Base-by-base conservation (phyloP, 2,888 invertebrate species). In the Tyria jacobaeae region DNA sequence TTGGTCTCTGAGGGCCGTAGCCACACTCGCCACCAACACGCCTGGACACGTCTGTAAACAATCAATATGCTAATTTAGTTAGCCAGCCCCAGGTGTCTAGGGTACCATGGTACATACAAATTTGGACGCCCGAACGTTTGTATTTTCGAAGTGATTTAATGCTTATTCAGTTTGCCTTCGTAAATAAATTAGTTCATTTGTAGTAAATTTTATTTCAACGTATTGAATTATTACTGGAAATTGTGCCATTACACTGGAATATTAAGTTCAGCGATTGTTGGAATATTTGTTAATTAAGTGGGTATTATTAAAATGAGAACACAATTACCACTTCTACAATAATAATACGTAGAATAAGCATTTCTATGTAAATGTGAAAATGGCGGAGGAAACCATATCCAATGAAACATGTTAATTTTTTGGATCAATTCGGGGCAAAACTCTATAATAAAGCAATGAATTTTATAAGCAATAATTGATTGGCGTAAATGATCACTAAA, bases 31-130 rank as follows among this genome's bases (percentile, higher is more conserved):
- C 59, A 61, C 54, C 51, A 55, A 60, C 66, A 61, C 41, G 60
- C 60, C 60, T 52, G 56, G 50, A 68, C 85, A 83, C 83, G 82
- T 82, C 80, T 80, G 86, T 81, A 88, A 88, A 89, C 89, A 89
- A 89, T 89, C 87, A 89, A 85, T 87, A 89, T 89, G 90, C 81
- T 85, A 89, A 90, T 89, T 80, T 70, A 76, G 82, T 85, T 86
- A 85, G 65, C 65, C 78, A 70, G 71, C 75, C 83, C 79, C 82
- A 84, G 84, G 83, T 85, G 81, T 70, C 73, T 55, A 60, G 58
- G 62, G 70, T 60, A 64, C 69, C 67, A 73, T 62, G 63, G 58
- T 75, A 78, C 78, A 76, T 76, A 77, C 78, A 71, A 76, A 75
- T 72, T 75, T 71, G 65, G 63, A 49, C 69, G 50, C 52, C 64